Conservation (phyloP, 1,140 invertebrate genomes). For the Argopecten irradians region DNA sequence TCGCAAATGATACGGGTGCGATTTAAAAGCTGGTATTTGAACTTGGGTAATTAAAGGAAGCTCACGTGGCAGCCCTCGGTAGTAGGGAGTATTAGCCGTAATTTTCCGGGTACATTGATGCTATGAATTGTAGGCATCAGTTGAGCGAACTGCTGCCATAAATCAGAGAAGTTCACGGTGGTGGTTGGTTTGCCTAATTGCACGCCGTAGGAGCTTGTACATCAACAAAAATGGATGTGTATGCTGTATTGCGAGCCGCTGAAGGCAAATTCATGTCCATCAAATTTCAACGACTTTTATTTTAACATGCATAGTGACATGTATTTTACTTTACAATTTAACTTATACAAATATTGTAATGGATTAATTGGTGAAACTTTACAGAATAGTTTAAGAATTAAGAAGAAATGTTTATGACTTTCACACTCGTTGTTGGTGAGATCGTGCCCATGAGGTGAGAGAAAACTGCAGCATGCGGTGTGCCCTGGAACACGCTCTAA, state of each 20-base stretch:
- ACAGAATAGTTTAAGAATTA: too few relatives aligned
- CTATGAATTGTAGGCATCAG: background rate
- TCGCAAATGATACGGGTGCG: background rate
- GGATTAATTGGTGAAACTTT: too few relatives aligned
- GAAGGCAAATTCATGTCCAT: too few relatives aligned
- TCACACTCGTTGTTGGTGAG: too few relatives aligned
- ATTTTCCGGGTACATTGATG: conserved; percentile 21
- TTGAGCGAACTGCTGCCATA: background rate
- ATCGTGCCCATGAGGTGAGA: background rate
- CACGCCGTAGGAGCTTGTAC: background rate
- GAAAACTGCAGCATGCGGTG: background rate
- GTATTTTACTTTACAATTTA: too few relatives aligned
- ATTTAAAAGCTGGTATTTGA: conserved; percentile 18
- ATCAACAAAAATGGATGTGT: too few relatives aligned
- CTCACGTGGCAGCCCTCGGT: conserved; percentile 13
- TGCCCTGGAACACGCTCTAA: background rate
- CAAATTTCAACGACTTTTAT: too few relatives aligned
- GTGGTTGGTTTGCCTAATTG: background rate
- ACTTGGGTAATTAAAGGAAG: background rate
- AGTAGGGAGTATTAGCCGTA: background rate
- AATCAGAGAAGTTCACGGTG: background rate
- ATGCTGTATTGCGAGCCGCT: too few relatives aligned
- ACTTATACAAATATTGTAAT: too few relatives aligned
- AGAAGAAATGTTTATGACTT: too few relatives aligned
- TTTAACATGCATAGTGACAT: too few relatives aligned